These are phyloP conservation scores for Diplazon laetatorius DNA, from an alignment of 2,888 invertebrate species.

Conservation along the genomic window DNA sequence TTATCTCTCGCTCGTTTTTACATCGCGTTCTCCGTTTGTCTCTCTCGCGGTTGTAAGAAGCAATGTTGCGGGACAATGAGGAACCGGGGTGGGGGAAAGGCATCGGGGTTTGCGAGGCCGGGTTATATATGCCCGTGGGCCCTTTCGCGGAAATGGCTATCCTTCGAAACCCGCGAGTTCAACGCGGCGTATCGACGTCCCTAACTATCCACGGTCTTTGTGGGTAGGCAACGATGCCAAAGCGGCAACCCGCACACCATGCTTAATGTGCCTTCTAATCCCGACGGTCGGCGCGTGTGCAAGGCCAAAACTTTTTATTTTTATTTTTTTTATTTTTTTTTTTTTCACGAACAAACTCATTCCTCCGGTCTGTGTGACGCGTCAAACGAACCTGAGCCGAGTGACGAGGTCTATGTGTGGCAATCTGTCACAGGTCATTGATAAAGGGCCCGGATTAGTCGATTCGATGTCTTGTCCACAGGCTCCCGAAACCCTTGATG, in stretches of 20 bases:
- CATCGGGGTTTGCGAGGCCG: slow-evolving; percentile 40
- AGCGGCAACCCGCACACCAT: slow-evolving; percentile 55
- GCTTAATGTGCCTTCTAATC: slow-evolving; percentile 78
- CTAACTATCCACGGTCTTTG: slow-evolving; percentile 18
- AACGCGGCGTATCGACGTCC: slow-evolving; percentile 44
- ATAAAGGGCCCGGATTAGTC: too few species aligned
- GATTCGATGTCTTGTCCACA: too few species aligned
- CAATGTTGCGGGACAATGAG: not conserved
- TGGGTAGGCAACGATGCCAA: slow-evolving; percentile 48
- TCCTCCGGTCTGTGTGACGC: slow-evolving; percentile 65
- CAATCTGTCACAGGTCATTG: too few species aligned
- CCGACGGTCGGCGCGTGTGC: slow-evolving; percentile 71
- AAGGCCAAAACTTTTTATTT: slow-evolving; percentile 74
- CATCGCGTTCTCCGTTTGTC: too few species aligned
- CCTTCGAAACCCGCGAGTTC: slow-evolving; percentile 43
- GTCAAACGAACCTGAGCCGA: slow-evolving; percentile 68
- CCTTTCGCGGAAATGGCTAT: slow-evolving; percentile 59
- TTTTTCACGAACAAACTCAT: slow-evolving; percentile 66
- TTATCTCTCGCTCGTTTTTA: too few species aligned
- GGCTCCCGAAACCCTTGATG: too few species aligned
- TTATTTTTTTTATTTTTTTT: too few species aligned
- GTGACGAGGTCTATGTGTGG: too few species aligned
- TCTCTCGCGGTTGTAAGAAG: too few species aligned
- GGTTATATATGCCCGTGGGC: slow-evolving; percentile 49
- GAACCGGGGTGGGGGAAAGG: slow-evolving; percentile 12